A percentile compares a stretch with the other conserved stretches of the same genome.
phyloP scores from a whole-genome alignment of 2,113 vertebrate species.

The Alces alces region DNA sequence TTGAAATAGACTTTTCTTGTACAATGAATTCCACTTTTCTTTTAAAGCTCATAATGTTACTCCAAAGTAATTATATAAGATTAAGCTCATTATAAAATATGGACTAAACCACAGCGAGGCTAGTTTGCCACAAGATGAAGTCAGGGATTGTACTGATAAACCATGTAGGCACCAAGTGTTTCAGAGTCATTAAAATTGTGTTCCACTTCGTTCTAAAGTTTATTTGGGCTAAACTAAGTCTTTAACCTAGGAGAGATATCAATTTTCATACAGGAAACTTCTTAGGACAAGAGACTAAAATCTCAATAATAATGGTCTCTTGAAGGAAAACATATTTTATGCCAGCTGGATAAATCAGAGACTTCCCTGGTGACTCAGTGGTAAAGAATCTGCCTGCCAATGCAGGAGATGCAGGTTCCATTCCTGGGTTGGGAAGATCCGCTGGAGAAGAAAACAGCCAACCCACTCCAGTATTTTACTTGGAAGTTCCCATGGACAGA shows the following conservation, averaged over 20 bases:
- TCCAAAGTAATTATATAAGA: conserved; percentile 54
- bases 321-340: neutral
- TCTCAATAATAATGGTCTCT: neutral
- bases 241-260: neutral
- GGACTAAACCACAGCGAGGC: neutral
- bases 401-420: neutral
- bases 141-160: neutral
- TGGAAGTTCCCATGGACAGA: neutral
- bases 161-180: neutral
- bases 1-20: conserved; percentile 38
- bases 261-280: neutral
- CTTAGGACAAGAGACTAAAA: neutral
- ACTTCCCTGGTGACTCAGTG: neutral
- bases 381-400: neutral
- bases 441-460: neutral
- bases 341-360: neutral
- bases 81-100: conserved; percentile 44
- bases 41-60: conserved; percentile 51
- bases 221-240: neutral
- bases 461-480: neutral
- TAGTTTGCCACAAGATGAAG: neutral
- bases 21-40: conserved; percentile 39
- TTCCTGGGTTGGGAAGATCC: neutral
- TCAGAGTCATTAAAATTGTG: neutral
- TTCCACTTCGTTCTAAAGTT: neutral